These are phyloP conservation scores for Pantherophis vulpinus DNA, from an alignment of 2,797 vertebrate genomes.

Conservation along the genomic window DNA sequence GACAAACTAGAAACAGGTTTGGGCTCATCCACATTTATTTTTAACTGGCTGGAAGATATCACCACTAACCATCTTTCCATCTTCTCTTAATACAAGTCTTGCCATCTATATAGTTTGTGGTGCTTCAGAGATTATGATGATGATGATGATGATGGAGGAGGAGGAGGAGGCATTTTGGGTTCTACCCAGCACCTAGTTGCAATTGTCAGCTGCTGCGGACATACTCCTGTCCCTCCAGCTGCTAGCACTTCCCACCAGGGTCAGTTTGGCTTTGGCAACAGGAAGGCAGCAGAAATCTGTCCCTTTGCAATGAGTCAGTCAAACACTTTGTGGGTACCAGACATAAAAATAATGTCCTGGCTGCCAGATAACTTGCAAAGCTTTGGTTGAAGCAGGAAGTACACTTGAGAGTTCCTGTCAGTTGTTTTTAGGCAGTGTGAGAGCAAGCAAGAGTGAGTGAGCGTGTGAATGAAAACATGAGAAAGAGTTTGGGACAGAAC, in stretches of 20 bases:
- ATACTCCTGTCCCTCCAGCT: neutral
- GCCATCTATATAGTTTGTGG: neutral
- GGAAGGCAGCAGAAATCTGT: neutral
- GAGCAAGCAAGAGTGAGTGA: neutral
- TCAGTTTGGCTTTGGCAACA: neutral
- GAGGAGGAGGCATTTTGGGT: neutral
- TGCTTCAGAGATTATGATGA: neutral
- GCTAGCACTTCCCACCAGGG: neutral
- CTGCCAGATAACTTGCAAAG: neutral
- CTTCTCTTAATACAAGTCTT: neutral
- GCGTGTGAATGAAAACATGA: neutral
- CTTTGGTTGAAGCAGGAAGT: neutral
- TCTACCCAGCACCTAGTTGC: neutral
- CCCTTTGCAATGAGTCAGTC: neutral
- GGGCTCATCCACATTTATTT: neutral
- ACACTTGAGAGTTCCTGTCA: neutral
- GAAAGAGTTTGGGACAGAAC: neutral
- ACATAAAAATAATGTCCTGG: neutral
- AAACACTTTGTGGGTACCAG: neutral
- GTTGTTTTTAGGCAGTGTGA: neutral
- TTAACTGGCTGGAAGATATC: neutral
- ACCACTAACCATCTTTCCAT: neutral
- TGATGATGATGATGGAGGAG: neutral
- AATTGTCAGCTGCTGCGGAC: neutral
- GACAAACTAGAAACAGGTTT: neutral